Evolutionary conservation across 2,113 vertebrate species (phyloP).

Genomic region (Leptocoma aspasia): DNA sequence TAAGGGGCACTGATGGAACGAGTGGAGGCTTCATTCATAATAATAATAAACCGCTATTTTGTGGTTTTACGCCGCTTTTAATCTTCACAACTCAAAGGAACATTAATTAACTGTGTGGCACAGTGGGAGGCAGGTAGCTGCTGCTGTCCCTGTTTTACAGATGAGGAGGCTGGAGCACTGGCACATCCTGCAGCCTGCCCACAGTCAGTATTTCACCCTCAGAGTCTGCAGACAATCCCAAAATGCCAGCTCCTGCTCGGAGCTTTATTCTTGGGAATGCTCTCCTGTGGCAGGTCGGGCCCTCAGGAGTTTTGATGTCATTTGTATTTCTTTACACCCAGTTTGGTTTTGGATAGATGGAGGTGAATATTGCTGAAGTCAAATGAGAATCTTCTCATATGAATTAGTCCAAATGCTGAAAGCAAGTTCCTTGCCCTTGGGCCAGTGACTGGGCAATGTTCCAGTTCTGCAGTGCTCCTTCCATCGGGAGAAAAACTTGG

Average conservation of each 20-base stretch:
- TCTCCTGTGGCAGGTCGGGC: neutral
- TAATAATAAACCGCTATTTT: neutral
- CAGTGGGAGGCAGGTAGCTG: neutral
- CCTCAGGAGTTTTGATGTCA: neutral
- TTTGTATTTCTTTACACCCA: neutral
- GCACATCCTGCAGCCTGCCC: neutral
- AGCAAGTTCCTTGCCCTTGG: neutral
- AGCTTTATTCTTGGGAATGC: neutral
- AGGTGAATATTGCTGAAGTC: neutral
- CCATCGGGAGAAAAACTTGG: neutral
- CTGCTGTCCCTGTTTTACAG: neutral
- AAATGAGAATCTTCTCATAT: neutral
- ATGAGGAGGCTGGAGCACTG: neutral
- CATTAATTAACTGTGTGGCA: slow-evolving; percentile 11
- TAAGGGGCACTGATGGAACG: neutral
- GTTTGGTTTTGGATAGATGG: neutral
- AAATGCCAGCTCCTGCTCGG: neutral
- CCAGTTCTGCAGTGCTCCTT: neutral
- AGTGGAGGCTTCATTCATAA: slow-evolving; percentile 28
- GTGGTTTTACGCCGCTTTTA: neutral
- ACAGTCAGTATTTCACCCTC: neutral
- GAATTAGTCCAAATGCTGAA: neutral
- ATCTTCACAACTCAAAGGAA: slow-evolving; percentile 37
- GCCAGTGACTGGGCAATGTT: accelerated
- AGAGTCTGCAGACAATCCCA: neutral